Base-by-base conservation (phyloP, 2,113 vertebrate species). In the Casuarius casuarius region DNA sequence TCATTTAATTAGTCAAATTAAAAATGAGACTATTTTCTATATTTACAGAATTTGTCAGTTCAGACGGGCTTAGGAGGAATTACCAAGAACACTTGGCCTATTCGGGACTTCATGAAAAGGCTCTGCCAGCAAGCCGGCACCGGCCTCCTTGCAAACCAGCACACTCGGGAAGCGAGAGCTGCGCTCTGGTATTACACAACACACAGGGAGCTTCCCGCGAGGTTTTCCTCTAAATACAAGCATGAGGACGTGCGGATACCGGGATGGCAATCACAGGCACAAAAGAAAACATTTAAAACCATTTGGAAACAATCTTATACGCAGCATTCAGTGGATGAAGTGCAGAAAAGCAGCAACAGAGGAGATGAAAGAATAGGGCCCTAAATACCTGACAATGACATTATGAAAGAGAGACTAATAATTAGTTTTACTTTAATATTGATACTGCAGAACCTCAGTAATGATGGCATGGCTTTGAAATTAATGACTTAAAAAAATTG, bases 241-340 rank as follows among this genome's bases (percentile, higher is more conserved):
- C 35, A 33, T 3, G 5, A 9, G 14, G 21, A 44, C 1, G 6
- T 12, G 22, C 19, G 5, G 49, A 66, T 29, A 33, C 70, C 12
- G 58, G 28, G 28, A 12, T 71, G 21, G 28, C 38, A 10, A 7
- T 42, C 40, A 10, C 1, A 18, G 1, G 16, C n/a, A 40, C 20
- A 11, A 11, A n/a, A 73, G 11, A 35, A 31, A 62, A 33, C 1
- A 7, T 8, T 3, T 13, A 46, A 59, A 68, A 52, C 40, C 46
- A 19, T 2, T 2, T 25, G 62, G 38, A 40, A 79, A 33, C 0
- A 3, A 15, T 10, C 1, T 10, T 48, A n/a, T 14, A 23, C 16
- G 3, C 2, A 25, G n/a, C 22, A 5, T 17, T 16, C 35, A 0
- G 6, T 5, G 44, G 52, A 48, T 29, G 26, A 63, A 68, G 31